Base-by-base conservation (phyloP, 2,113 vertebrate species). In the Nibea coibor region DNA sequence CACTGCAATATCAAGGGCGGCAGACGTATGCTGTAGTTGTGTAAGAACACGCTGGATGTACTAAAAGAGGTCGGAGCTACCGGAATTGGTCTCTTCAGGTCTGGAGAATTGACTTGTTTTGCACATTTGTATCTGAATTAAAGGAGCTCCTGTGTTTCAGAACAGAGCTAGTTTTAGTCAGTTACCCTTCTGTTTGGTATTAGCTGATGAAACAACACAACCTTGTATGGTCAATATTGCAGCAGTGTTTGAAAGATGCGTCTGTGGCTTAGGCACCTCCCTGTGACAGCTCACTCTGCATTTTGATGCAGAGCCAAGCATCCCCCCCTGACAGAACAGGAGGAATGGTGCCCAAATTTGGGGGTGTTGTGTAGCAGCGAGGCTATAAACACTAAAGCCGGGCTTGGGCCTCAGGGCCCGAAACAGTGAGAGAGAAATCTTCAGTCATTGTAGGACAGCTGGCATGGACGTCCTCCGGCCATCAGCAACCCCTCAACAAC, bases 331-430 rank as follows among this genome's bases (percentile, higher is more conserved):
- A 80, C 84, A 88, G 76, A 84, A 68, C 83, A 85, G 69, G 72
- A 92, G 84, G 90, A 93, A 91, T 86, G 88, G 72, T 93, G 91
- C 78, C 93, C 91, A 94, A 93, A 95, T 94, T 94, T 93, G 94
- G 93, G 87, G 88, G 72, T 89, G 85, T 82, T 77, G 82, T 90
- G 67, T 77, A 70, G 87, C 85, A 73, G 80, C 26, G 39, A 75
- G 82, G 79, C 91, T 91, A 88, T 92, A 91, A 92, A 90, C 82
- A 82, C 80, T 83, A 90, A 81, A 91, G 70, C 75, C 47, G n/a
- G 80, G 68, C 84, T 83, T 80, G 84, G 81, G 75, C 87, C 89
- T 88, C 59, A 15, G 86, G 85, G 78, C 58, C 61, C n/a, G 74
- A 82, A 75, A 82, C 80, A 77, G 78, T 78, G 70, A 65, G 82